Conservation (phyloP, 2,113 vertebrate genomes). For the Hepsetus odoe region DNA sequence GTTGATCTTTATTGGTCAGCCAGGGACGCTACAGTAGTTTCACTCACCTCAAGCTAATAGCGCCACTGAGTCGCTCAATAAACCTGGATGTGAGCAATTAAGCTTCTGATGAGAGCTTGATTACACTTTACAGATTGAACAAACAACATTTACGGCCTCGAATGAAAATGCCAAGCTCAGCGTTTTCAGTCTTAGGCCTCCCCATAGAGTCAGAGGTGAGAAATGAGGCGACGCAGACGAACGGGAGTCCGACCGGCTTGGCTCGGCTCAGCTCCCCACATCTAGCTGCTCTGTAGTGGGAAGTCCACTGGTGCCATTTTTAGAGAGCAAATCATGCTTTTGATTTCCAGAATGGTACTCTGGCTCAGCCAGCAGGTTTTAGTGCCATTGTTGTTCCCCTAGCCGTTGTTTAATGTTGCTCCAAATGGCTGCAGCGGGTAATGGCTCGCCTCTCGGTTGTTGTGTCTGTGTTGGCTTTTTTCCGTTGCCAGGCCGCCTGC, state of each 20-base stretch:
- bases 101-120: slow-evolving; percentile 36
- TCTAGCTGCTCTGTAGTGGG: slow-evolving; percentile 12
- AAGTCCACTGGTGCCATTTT: background rate
- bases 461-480: slow-evolving; percentile 27
- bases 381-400: slow-evolving; percentile 14
- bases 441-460: slow-evolving; percentile 29
- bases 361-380: slow-evolving; percentile 12
- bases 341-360: background rate
- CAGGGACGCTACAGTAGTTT: slow-evolving; percentile 37
- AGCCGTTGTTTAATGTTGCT: slow-evolving; percentile 34
- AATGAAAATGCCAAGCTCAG: slow-evolving; percentile 38
- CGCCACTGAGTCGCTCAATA: slow-evolving; percentile 31
- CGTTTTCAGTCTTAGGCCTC: slow-evolving; percentile 4
- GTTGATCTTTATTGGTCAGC: slow-evolving; percentile 19
- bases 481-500: slow-evolving; percentile 33
- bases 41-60: slow-evolving; percentile 46
- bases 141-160: slow-evolving; percentile 32
- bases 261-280: slow-evolving; percentile 7
- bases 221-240: background rate
- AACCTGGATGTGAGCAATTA: slow-evolving; percentile 48
- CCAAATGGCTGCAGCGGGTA: slow-evolving; percentile 27
- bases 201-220: background rate
- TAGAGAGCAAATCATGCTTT: slow-evolving; percentile 36
- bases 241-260: background rate
- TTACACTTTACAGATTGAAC: slow-evolving; percentile 37